phyloP scores from a whole-genome alignment of 1,140 invertebrate genomes.

The Pararge aegeria region DNA sequence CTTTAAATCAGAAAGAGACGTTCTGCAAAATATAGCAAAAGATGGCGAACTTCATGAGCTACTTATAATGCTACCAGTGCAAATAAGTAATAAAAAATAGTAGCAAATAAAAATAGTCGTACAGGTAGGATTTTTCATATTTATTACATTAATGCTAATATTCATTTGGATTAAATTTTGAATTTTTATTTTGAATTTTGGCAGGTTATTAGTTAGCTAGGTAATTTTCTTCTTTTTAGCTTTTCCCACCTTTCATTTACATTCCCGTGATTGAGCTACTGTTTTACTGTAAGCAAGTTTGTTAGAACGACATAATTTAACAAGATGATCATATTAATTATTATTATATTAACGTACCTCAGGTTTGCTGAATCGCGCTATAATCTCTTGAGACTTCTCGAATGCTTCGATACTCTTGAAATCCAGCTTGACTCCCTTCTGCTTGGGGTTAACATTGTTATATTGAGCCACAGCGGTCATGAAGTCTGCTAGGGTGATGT shows the following conservation, averaged over 20 bases:
- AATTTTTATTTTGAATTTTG: too few species aligned
- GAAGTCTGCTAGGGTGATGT: slow-evolving; percentile 89
- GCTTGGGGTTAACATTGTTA: slow-evolving; percentile 65
- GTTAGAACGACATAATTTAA: too few species aligned
- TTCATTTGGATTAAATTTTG: too few species aligned
- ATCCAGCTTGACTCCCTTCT: slow-evolving; percentile 90
- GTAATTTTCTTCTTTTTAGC: too few species aligned
- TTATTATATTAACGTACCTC: slow-evolving; percentile 46
- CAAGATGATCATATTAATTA: neutral
- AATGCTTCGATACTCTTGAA: slow-evolving; percentile 92
- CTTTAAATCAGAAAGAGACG: too few species aligned
- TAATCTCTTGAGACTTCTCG: slow-evolving; percentile 81
- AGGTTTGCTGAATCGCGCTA: slow-evolving; percentile 55
- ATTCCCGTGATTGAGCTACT: too few species aligned
- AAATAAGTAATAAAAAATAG: too few species aligned
- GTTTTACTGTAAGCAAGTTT: too few species aligned
- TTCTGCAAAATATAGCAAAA: neutral
- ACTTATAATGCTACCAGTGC: neutral
- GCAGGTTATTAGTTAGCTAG: too few species aligned
- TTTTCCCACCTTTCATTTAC: too few species aligned
- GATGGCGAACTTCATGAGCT: neutral
- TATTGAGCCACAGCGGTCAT: slow-evolving; percentile 80
- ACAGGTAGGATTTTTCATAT: neutral
- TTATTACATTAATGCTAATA: too few species aligned
- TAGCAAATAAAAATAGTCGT: too few species aligned